Evolutionary conservation across 2,888 invertebrate genomes (phyloP), one percentile per base, ranked within the genome.

Genomic region (Plusia festucae): DNA sequence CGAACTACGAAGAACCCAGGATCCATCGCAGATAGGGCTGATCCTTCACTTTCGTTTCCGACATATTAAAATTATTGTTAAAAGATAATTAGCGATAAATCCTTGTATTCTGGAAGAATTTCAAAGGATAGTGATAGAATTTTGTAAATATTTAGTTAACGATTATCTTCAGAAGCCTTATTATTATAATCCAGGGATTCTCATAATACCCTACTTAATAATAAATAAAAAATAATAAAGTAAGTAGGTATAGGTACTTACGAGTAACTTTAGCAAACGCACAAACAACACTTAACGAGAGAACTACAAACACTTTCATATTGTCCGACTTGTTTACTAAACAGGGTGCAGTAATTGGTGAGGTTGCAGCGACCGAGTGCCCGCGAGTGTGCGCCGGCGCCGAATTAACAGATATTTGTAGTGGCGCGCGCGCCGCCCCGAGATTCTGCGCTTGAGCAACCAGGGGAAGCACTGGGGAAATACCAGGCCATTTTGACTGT

Each of bases 401-500:
- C 90, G 84, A 89, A 89, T 83, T 82, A 82, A 79, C 82, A 85
- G 87, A 86, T 93, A 93, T 94, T 93, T 94, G 94, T 94, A 93
- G 85, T 82, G 73, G 83, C 85, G 85, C 83, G 85, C 85, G 76
- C 80, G 82, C 75, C 64, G 78, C 68, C 76, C 77, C 77, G 78
- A 65, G 65, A 30, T 60, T 53, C 22, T 54, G 49, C 60, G 66
- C 69, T 87, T 86, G 66, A 59, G 83, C 79, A 86, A 88, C 67
- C 63, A 78, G 73, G 76, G 83, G 83, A 75, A 78, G 80, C 46
- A 32, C 30, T 69, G 51, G 62, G 69, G 68, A 75, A 72, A 71
- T 57, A 68, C 65, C 55, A 6, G 7, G 27, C n/a, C 13, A 20
- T 53, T 53, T 44, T 57, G 49, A 52, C n/a, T 22, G 44, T 11